Percentiles rank a stretch among this genome's conserved stretches.
Evolutionary conservation across 30 jellyfish, hydroid and myxozoan species (phyloP).

Genomic region (Aurelia aurita): DNA sequence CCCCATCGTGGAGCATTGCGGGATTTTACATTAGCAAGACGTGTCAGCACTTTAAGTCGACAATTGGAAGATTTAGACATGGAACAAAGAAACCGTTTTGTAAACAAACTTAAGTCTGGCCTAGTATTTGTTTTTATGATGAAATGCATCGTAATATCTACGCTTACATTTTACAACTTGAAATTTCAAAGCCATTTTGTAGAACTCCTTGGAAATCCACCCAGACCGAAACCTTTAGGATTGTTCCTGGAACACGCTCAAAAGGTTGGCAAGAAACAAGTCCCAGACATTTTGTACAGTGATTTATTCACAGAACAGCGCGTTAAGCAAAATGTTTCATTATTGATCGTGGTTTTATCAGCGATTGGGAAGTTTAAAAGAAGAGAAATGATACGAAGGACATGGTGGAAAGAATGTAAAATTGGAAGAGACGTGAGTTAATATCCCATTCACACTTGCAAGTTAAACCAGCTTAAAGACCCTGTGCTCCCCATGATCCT

Average conservation of each 20-base stretch:
- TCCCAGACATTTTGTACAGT: background rate
- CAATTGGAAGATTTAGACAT: too few species aligned
- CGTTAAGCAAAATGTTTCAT: background rate
- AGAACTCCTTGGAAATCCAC: background rate
- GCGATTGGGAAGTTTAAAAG: slow-evolving; percentile 24
- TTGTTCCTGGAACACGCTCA: too few species aligned
- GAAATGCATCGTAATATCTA: background rate
- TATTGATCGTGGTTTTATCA: slow-evolving; percentile 19
- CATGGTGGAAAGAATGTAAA: slow-evolving; percentile 46
- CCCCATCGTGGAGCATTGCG: too few species aligned
- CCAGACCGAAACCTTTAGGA: background rate
- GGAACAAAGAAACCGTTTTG: too few species aligned
- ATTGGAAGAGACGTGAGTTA: background rate
- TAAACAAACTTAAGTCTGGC: background rate
- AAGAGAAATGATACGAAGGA: slow-evolving; percentile 15
- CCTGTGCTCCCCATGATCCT: too few species aligned
- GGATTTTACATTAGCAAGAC: too few species aligned
- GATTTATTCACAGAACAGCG: background rate
- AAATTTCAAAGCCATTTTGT: background rate
- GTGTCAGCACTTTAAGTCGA: too few species aligned
- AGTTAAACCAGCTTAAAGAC: too few species aligned
- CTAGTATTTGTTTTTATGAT: background rate
- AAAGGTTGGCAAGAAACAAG: too few species aligned
- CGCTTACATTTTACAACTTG: background rate
- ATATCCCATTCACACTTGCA: too few species aligned